Conservation (phyloP, 2,113 vertebrate species). For the Puntigrus tetrazona region DNA sequence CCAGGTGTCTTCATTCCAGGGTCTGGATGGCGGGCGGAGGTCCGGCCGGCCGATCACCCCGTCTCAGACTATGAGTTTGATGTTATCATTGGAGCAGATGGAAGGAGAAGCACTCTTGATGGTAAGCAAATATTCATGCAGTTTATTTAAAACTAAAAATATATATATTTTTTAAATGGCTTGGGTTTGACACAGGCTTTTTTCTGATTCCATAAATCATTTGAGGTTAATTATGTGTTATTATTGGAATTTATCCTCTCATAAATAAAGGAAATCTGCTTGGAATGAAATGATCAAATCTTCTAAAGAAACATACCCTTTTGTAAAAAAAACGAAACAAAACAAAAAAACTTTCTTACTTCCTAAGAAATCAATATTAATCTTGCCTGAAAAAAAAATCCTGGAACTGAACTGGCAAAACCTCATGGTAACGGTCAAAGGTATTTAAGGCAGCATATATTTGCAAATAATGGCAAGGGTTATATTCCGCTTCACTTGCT, state of each 20-base stretch:
- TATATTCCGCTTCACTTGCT: too few relatives aligned
- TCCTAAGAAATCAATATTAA: neutral
- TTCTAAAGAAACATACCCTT: neutral
- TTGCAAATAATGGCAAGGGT: neutral
- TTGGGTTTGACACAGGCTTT: neutral
- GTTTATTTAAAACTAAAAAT: neutral
- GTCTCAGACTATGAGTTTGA: conserved; percentile 88
- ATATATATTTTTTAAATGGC: neutral
- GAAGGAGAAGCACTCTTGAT: conserved; percentile 88
- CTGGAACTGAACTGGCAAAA: neutral
- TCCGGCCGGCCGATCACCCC: conserved; percentile 80
- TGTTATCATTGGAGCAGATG: conserved; percentile 91
- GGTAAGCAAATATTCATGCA: conserved; percentile 71
- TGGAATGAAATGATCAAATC: neutral
- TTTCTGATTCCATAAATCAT: neutral
- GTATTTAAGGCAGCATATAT: too few relatives aligned
- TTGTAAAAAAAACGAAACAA: neutral
- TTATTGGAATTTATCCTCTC: neutral
- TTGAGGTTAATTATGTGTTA: neutral
- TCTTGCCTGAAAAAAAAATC: neutral
- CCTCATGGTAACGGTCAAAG: neutral
- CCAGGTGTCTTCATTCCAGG: conserved; percentile 71
- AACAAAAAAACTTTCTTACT: too few relatives aligned
- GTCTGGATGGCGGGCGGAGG: conserved; percentile 87
- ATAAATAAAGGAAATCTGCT: neutral